Evolutionary conservation across 2,888 invertebrate species (phyloP).

Genomic region (Diarsia brunnea): DNA sequence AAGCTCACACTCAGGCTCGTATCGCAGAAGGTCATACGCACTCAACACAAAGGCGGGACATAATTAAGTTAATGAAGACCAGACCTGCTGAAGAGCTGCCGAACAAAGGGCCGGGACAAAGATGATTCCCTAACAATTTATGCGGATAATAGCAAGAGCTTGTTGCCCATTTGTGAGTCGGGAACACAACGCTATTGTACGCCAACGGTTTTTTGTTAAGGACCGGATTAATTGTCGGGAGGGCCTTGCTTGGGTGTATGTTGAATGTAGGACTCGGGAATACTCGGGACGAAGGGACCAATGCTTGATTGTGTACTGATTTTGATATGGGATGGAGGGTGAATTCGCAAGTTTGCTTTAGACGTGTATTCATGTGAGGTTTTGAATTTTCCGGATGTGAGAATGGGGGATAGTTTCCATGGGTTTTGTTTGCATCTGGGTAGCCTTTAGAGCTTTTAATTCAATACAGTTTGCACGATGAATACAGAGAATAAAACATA

Average conservation of each 20-base stretch:
- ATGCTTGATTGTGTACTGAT: constrained; percentile 55
- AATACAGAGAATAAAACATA: too few species aligned
- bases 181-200: constrained; percentile 69
- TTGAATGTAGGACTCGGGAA: constrained; percentile 56
- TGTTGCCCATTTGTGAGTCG: constrained; percentile 66
- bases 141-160: constrained; percentile 73
- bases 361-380: constrained; percentile 34
- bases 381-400: constrained; percentile 6
- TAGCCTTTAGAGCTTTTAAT: neutral
- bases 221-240: constrained; percentile 70
- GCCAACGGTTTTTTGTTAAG: constrained; percentile 69
- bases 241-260: constrained; percentile 64
- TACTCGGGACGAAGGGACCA: constrained; percentile 56
- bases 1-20: constrained; percentile 46
- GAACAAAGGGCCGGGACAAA: constrained; percentile 72
- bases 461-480: neutral
- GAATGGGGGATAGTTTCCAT: neutral
- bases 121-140: constrained; percentile 75
- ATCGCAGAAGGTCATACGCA: constrained; percentile 68
- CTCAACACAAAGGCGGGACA: constrained; percentile 66
- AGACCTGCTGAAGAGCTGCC: constrained; percentile 67
- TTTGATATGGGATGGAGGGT: constrained; percentile 49
- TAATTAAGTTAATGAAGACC: constrained; percentile 78
- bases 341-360: constrained; percentile 36
- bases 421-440: neutral